A percentile compares a stretch with the other conserved stretches of the same genome.
These are phyloP conservation scores for Thamnophis sirtalis DNA, from an alignment of 2,113 vertebrate genomes.

Conservation along the genomic window DNA sequence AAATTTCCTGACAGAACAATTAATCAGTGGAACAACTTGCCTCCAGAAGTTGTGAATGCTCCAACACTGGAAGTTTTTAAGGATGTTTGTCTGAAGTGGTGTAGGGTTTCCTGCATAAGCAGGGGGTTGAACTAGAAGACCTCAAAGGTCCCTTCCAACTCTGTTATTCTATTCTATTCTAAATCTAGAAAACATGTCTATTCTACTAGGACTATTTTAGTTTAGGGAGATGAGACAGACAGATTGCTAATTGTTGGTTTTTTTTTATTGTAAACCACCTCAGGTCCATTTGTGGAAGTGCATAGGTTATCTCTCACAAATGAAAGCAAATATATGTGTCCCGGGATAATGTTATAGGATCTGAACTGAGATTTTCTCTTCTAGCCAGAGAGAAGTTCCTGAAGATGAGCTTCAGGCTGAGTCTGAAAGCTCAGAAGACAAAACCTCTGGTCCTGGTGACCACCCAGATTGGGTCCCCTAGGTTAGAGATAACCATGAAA, in stretches of 20 bases:
- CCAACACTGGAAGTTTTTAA: no score
- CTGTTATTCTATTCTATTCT: no score
- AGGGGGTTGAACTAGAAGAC: no score
- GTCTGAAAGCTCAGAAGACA: no score
- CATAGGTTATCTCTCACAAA: neutral
- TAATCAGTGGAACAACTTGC: no score
- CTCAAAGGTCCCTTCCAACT: no score
- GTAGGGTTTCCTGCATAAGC: no score
- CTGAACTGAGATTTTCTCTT: neutral
- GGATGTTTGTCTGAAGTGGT: no score
- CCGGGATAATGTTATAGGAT: neutral
- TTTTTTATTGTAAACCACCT: neutral
- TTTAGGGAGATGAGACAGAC: neutral
- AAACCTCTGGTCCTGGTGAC: neutral
- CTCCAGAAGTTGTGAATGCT: no score
- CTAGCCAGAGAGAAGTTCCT: no score
- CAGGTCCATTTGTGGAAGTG: neutral
- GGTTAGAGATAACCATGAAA: neutral
- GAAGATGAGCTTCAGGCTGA: no score
- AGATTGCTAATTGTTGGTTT: neutral
- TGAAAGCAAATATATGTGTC: neutral
- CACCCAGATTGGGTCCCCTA: neutral
- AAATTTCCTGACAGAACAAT: no score
- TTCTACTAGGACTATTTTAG: neutral
- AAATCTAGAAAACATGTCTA: neutral